Evolutionary conservation across 1,140 invertebrate genomes (phyloP).

Genomic region (Trypoxylus dichotomus): DNA sequence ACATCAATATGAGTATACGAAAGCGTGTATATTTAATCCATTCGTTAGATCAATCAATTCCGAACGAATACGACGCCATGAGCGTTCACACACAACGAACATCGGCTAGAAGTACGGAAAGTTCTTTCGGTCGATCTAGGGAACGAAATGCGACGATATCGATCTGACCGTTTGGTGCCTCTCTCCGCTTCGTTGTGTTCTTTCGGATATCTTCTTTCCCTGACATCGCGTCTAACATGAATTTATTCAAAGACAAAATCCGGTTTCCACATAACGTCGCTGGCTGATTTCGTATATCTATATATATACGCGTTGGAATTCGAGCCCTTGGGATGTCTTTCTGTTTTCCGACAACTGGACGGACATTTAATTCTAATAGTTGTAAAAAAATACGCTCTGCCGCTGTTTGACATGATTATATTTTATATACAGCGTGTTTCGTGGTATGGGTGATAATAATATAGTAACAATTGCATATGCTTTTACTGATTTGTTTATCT

Average conservation of each 20-base stretch:
- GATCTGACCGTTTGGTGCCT: not conserved
- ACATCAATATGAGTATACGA: no score
- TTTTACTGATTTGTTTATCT: no score
- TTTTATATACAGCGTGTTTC: not conserved
- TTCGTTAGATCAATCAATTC: no score
- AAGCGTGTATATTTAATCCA: no score
- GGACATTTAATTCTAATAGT: not conserved
- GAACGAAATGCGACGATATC: not conserved
- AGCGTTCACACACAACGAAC: no score
- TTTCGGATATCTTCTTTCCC: not conserved
- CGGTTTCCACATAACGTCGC: not conserved
- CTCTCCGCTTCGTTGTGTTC: not conserved
- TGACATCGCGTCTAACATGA: not conserved
- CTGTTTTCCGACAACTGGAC: not conserved
- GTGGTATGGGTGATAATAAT: not conserved
- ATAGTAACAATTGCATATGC: no score
- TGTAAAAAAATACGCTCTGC: not conserved
- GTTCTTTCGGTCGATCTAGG: not conserved
- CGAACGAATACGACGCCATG: no score
- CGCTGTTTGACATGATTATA: not conserved
- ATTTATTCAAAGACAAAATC: slow-evolving; percentile 7
- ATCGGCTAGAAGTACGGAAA: no score
- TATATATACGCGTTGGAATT: not conserved
- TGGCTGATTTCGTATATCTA: not conserved
- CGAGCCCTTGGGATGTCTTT: not conserved